These are phyloP conservation scores for Ennomos erosarius DNA, from an alignment of 2,888 invertebrate species.

Conservation along the genomic window DNA sequence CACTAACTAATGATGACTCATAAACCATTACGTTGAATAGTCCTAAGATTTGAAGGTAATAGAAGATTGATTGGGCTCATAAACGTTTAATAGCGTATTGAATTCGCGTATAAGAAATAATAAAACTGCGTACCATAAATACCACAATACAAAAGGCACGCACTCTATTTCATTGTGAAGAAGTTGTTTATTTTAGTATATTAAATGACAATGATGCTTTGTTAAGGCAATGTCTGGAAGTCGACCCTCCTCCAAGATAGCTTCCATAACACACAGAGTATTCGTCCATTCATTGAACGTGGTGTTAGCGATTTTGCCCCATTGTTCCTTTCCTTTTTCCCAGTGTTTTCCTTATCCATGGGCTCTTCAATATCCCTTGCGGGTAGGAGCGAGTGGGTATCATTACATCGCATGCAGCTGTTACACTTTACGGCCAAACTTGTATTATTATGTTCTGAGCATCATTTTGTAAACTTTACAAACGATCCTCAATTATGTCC, in stretches of 20 bases:
- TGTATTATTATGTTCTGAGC: constrained; percentile 74
- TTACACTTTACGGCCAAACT: constrained; percentile 78
- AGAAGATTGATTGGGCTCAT: constrained; percentile 43
- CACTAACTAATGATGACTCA: constrained; percentile 20
- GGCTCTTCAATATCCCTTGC: constrained; percentile 61
- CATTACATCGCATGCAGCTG: constrained; percentile 77
- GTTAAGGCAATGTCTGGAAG: constrained; percentile 50
- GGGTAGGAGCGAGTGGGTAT: constrained; percentile 48
- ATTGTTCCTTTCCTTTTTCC: constrained; percentile 56
- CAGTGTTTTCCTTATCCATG: constrained; percentile 59
- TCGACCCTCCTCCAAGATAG: constrained; percentile 59
- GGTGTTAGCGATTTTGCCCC: constrained; percentile 49
- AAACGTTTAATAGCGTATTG: constrained; percentile 40
- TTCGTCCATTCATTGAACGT: constrained; percentile 58
- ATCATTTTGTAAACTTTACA: constrained; percentile 67
- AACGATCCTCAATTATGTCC: constrained; percentile 58
- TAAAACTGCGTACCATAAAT: constrained; percentile 26
- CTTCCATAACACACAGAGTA: constrained; percentile 50
- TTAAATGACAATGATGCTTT: constrained; percentile 62
- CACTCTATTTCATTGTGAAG: constrained; percentile 29
- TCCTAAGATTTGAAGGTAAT: constrained; percentile 37
- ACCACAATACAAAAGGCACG: constrained; percentile 34
- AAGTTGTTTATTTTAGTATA: constrained; percentile 53
- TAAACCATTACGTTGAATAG: constrained; percentile 28
- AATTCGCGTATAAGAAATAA: constrained; percentile 36